Evolutionary conservation across 1,140 invertebrate species (phyloP).

Genomic region (Daktulosphaira vitifoliae): DNA sequence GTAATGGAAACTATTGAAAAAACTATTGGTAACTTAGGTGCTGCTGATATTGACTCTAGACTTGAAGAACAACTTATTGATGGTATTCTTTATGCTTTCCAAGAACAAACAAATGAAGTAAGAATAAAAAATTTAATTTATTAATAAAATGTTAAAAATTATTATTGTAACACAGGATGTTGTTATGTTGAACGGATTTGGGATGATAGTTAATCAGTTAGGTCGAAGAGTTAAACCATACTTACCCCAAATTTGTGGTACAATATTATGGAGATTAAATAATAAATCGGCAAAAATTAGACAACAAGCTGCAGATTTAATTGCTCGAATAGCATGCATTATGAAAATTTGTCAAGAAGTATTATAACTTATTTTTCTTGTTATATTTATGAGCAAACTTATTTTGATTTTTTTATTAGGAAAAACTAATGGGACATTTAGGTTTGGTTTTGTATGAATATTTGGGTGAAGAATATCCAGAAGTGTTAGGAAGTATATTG

Average conservation of each 20-base stretch:
- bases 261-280: conserved; percentile 97
- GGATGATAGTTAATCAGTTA: conserved; percentile 95
- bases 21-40: conserved; percentile 94
- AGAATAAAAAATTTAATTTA: conserved; percentile 36
- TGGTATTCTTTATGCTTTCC: conserved; percentile 98
- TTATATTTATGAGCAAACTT: too few species aligned
- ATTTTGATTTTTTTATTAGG: conserved; percentile 48
- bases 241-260: conserved; percentile 98
- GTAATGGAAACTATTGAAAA: conserved; percentile 99
- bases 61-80: conserved; percentile 98
- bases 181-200: conserved; percentile 99
- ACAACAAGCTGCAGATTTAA: conserved; percentile 98
- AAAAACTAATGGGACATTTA: conserved; percentile 99
- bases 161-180: conserved; percentile 61
- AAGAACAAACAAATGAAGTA: conserved; percentile 97
- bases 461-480: conserved; percentile 98
- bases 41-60: conserved; percentile 93
- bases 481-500: conserved; percentile 95
- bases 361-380: conserved; percentile 37
- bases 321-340: conserved; percentile 94
- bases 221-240: conserved; percentile 97
- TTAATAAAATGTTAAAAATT: neutral
- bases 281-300: conserved; percentile 99
- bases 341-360: conserved; percentile 99
- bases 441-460: conserved; percentile 99